Percentiles rank a stretch among this genome's conserved stretches.
Conservation (phyloP, 2,888 invertebrate genomes). For the Antheraea assamensis region DNA sequence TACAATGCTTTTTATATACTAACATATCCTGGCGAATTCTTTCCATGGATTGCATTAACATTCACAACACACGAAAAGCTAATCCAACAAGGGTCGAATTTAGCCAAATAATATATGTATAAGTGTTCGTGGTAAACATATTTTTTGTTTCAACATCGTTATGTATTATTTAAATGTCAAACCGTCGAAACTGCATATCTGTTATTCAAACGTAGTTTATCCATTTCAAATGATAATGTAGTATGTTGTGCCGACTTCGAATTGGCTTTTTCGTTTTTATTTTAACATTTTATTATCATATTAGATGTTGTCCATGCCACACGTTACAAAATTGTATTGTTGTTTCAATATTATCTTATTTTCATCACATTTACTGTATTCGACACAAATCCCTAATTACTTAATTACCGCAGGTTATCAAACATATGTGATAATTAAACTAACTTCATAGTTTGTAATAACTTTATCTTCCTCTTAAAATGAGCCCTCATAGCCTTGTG, state of each 20-base stretch:
- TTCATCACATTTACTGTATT: background rate
- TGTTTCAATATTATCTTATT: background rate
- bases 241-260: constrained; percentile 12
- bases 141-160: constrained; percentile 28
- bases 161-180: constrained; percentile 46
- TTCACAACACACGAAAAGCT: constrained; percentile 27
- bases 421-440: background rate
- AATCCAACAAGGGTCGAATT: constrained; percentile 34
- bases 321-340: background rate
- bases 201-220: constrained; percentile 40
- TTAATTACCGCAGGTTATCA: background rate
- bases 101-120: constrained; percentile 38
- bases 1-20: constrained; percentile 52
- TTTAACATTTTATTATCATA: background rate
- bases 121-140: constrained; percentile 46
- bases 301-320: background rate
- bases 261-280: constrained; percentile 6
- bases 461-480: background rate
- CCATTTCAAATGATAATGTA: constrained; percentile 32
- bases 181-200: constrained; percentile 39
- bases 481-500: background rate
- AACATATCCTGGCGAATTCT: constrained; percentile 34
- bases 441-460: background rate
- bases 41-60: constrained; percentile 25
- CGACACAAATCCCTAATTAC: background rate